phyloP scores from a whole-genome alignment of 2,888 invertebrate genomes.

The Phlogophora meticulosa region DNA sequence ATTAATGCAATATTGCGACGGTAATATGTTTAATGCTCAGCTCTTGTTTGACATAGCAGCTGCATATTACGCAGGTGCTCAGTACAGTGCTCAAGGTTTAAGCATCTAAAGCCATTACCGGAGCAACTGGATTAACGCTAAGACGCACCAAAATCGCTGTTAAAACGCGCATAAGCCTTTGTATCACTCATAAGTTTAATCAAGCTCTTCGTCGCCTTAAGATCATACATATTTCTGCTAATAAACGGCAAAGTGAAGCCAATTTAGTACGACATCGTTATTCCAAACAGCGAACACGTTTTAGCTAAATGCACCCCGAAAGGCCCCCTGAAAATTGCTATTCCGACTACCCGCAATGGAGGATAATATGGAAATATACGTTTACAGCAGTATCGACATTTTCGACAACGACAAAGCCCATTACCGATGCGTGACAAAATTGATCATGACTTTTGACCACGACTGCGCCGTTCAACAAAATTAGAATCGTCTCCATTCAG shows the following conservation, averaged over 20 bases:
- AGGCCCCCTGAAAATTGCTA: slow-evolving; percentile 46
- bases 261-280: slow-evolving; percentile 37
- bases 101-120: slow-evolving; percentile 25
- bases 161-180: slow-evolving; percentile 24
- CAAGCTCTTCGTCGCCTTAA: slow-evolving; percentile 29
- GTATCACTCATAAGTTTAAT: slow-evolving; percentile 27
- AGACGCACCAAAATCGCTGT: slow-evolving; percentile 22
- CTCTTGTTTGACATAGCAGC: slow-evolving; percentile 28
- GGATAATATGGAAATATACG: slow-evolving; percentile 58
- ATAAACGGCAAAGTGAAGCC: slow-evolving; percentile 19
- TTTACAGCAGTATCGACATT: slow-evolving; percentile 54
- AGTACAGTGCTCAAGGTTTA: slow-evolving; percentile 25
- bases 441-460: slow-evolving; percentile 58
- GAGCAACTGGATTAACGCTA: slow-evolving; percentile 21
- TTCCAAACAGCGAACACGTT: slow-evolving; percentile 49
- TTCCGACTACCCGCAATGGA: slow-evolving; percentile 42
- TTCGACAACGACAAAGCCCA: slow-evolving; percentile 52
- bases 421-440: slow-evolving; percentile 55
- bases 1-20: slow-evolving; percentile 21
- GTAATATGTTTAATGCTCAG: slow-evolving; percentile 28
- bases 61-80: slow-evolving; percentile 32
- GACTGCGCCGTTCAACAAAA: slow-evolving; percentile 40
- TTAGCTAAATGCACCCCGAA: slow-evolving; percentile 49
- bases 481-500: slow-evolving; percentile 38
- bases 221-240: slow-evolving; percentile 14